Evolutionary conservation across 1,140 invertebrate genomes (phyloP), one percentile per base, ranked within the genome.

Genomic region (Nylanderia fulva): DNA sequence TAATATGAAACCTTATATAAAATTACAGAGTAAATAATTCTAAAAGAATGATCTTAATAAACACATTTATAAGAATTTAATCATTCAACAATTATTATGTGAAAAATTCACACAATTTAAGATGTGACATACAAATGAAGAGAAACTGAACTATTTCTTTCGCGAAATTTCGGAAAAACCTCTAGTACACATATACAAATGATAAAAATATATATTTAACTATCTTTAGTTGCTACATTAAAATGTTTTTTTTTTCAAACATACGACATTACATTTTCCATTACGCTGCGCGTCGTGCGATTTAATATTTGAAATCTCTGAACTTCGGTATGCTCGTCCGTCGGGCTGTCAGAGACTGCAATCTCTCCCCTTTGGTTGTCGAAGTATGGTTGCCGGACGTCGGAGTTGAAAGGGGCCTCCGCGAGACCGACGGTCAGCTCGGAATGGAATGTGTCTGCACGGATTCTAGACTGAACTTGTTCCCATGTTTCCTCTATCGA

Each of bases 401-500:
- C 84, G 87, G 68, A 86, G 89, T 83, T 88, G 84, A 87, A 82
- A 91, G 89, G 91, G 91, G 85, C 90, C 90, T 80, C 80, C 84
- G 71, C 77, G 60, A 83, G 85, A 76, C 86, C 86, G 60, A 42
- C 58, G 88, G 90, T 91, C 91, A 89, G 90, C 80, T 69, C 64
- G 92, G 91, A 92, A 93, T 93, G 93, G 93, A 94, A 94, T 90
- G 93, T 86, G 93, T 90, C 92, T 89, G 92, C 93, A 94, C 92
- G 89, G 93, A 94, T 94, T 94, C 91, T 90, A 90, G 90, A 92
- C 90, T 88, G 79, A 85, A 85, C 84, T 90, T 69, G 71, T 85
- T 91, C 90, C 85, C 85, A 71, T 77, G 85, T 80, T 85, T 87
- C 72, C 85, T 87, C 76, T 80, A 90, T 90, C 68, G 71, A 86